phyloP scores from a whole-genome alignment of 2,113 vertebrate species.

The Hipposideros armiger region DNA sequence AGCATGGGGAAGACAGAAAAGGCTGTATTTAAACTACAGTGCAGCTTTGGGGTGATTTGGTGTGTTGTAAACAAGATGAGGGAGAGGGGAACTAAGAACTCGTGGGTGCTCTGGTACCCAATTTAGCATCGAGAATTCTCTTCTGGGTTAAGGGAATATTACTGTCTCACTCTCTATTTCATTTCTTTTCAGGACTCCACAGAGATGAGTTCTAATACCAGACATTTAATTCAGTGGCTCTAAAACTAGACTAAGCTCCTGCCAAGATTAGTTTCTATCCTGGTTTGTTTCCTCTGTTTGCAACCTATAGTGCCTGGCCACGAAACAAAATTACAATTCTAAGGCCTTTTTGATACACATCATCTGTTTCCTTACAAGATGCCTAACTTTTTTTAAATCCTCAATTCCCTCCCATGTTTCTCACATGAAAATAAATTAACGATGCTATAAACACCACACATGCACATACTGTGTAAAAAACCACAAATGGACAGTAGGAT shows the following conservation, averaged over 20 bases:
- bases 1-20: background rate
- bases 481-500: background rate
- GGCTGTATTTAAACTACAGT: background rate
- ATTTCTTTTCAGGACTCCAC: background rate
- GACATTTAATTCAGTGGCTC: background rate
- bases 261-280: background rate
- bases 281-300: background rate
- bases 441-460: background rate
- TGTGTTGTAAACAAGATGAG: background rate
- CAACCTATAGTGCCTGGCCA: background rate
- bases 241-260: background rate
- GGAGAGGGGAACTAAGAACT: background rate
- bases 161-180: background rate
- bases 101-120: background rate
- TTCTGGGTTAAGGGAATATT: background rate
- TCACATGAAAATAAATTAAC: constrained; percentile 33
- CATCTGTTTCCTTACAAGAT: background rate
- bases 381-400: background rate
- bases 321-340: background rate
- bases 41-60: background rate
- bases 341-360: constrained; percentile 1
- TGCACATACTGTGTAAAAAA: background rate
- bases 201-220: background rate
- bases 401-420: background rate
- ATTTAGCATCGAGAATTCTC: background rate